phyloP scores from a whole-genome alignment of 2,888 invertebrate species.

The Hipparchia semele region DNA sequence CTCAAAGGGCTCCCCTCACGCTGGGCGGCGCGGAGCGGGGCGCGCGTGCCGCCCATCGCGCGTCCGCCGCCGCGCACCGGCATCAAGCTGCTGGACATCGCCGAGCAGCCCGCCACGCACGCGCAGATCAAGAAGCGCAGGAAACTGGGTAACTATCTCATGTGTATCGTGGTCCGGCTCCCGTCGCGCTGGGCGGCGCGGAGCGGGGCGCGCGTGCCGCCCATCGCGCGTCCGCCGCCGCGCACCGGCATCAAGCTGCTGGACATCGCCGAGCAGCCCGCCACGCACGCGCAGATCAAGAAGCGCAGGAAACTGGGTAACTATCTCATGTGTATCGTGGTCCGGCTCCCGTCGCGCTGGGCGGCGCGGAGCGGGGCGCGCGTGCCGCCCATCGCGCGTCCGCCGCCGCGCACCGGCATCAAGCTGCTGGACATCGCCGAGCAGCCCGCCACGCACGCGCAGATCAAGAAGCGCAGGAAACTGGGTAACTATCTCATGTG shows the following conservation, averaged over 20 bases:
- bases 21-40: conserved; percentile 54
- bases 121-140: conserved; percentile 91
- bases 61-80: conserved; percentile 91
- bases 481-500: conserved; percentile 79
- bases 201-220: conserved; percentile 52
- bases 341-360: conserved; percentile 61
- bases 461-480: conserved; percentile 93
- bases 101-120: conserved; percentile 92
- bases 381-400: conserved; percentile 73
- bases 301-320: conserved; percentile 91
- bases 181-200: conserved; percentile 68
- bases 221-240: conserved; percentile 84
- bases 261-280: conserved; percentile 97
- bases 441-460: conserved; percentile 89
- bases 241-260: conserved; percentile 96
- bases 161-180: too few relatives aligned
- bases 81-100: conserved; percentile 96
- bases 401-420: conserved; percentile 93
- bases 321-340: background rate
- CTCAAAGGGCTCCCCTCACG: conserved; percentile 95
- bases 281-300: conserved; percentile 88
- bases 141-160: conserved; percentile 84
- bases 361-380: conserved; percentile 51
- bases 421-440: conserved; percentile 97
- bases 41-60: conserved; percentile 65